Evolutionary conservation across 2,797 vertebrate species (phyloP).

Genomic region (Botia kubotai): DNA sequence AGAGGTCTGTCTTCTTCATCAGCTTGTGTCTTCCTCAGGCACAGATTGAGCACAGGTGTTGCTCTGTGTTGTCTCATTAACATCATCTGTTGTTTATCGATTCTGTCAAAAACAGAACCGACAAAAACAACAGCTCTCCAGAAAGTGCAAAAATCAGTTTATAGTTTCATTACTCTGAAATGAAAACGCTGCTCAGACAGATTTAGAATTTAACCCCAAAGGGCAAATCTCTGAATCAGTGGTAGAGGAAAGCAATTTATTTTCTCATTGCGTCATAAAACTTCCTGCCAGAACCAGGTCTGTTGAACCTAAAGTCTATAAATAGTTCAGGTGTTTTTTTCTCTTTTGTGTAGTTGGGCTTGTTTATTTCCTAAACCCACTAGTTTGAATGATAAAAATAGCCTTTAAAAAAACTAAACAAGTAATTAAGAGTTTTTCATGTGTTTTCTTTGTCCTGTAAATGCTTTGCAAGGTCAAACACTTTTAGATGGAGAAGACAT

Average conservation of each 20-base stretch:
- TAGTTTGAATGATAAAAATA: neutral
- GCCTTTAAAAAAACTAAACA: neutral
- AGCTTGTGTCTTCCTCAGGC: constrained; percentile 2
- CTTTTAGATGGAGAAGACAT: constrained; percentile 5
- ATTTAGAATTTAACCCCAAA: neutral
- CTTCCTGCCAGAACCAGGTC: neutral
- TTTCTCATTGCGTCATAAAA: neutral
- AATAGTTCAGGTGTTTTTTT: neutral
- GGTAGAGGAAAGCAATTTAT: neutral
- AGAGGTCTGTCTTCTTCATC: constrained; percentile 18
- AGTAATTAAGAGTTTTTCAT: neutral
- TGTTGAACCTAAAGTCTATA: neutral
- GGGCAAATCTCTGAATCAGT: neutral
- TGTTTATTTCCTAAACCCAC: neutral
- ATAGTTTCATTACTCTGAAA: neutral
- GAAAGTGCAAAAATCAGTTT: constrained; percentile 1
- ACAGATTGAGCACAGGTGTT: neutral
- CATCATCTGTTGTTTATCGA: constrained; percentile 7
- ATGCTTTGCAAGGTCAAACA: constrained; percentile 10
- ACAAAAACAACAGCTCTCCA: neutral
- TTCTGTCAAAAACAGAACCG: neutral
- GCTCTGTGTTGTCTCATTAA: constrained; percentile 12
- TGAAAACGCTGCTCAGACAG: neutral
- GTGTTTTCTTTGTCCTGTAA: neutral
- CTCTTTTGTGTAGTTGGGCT: neutral